phyloP scores from a whole-genome alignment of 2,888 invertebrate species.

The Lordiphosa andalusiaca region DNA sequence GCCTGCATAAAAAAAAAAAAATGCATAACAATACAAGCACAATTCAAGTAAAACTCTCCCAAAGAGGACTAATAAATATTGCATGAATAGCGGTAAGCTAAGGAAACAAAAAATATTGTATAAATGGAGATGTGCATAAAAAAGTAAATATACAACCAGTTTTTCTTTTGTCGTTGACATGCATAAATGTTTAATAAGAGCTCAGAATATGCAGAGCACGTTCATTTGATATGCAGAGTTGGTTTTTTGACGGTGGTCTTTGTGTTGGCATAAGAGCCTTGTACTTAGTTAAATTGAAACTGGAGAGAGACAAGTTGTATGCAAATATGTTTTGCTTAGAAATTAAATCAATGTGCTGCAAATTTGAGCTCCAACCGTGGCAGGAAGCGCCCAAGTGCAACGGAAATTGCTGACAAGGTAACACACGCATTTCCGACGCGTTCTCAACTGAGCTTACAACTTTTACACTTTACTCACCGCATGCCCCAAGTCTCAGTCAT shows the following conservation, averaged over 20 bases:
- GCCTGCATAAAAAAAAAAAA: slow-evolving; percentile 13
- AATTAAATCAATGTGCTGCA: too few relatives aligned
- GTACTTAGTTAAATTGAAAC: not conserved
- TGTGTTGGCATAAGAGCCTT: not conserved
- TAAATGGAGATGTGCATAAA: slow-evolving; percentile 21
- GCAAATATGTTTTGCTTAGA: too few relatives aligned
- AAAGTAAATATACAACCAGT: slow-evolving; percentile 17
- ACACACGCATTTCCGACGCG: too few relatives aligned
- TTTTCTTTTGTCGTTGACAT: slow-evolving; percentile 8
- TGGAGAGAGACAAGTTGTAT: not conserved
- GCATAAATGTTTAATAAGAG: slow-evolving; percentile 57
- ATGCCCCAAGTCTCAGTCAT: not conserved
- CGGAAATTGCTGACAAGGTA: too few relatives aligned
- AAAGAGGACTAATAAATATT: slow-evolving; percentile 33
- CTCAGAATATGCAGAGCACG: slow-evolving; percentile 40
- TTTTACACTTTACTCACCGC: not conserved
- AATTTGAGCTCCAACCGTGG: too few relatives aligned
- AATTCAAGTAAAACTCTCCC: not conserved
- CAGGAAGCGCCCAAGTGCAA: too few relatives aligned
- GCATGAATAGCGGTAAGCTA: slow-evolving; percentile 22
- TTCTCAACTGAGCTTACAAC: too few relatives aligned
- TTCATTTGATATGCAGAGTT: slow-evolving; percentile 33
- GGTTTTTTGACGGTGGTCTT: slow-evolving; percentile 13
- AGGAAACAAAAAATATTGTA: slow-evolving; percentile 20
- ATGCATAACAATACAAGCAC: slow-evolving; percentile 22